Percentiles rank a stretch among this genome's conserved stretches.
phyloP scores from a whole-genome alignment of 2,797 vertebrate species.

The Pogonophryne albipinna region DNA sequence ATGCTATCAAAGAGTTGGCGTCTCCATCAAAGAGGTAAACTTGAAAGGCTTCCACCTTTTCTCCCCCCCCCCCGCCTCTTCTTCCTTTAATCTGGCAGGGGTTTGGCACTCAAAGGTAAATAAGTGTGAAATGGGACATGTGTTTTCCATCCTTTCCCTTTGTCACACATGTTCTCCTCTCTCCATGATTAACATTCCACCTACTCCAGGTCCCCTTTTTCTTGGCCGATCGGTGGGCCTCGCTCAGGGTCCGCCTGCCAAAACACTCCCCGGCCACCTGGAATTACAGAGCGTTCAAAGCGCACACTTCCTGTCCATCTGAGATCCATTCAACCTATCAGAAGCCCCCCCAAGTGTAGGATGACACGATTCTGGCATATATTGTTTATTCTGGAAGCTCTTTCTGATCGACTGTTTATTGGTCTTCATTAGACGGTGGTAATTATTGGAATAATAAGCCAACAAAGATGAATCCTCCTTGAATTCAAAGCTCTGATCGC shows the following conservation, averaged over 20 bases:
- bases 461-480: conserved; percentile 57
- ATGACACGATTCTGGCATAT: conserved; percentile 68
- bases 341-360: conserved; percentile 70
- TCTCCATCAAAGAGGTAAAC: conserved; percentile 75
- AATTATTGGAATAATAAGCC: conserved; percentile 73
- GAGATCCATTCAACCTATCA: conserved; percentile 84
- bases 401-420: conserved; percentile 76
- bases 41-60: conserved; percentile 79
- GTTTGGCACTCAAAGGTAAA: conserved; percentile 85
- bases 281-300: conserved; percentile 78
- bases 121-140: conserved; percentile 84
- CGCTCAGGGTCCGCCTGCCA: conserved; percentile 75
- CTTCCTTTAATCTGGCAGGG: conserved; percentile 84
- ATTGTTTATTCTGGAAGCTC: conserved; percentile 73
- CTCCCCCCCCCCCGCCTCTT: conserved; percentile 32
- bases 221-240: conserved; percentile 66
- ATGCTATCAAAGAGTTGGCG: conserved; percentile 78
- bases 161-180: conserved; percentile 81
- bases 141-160: conserved; percentile 85
- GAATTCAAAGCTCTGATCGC: conserved; percentile 27
- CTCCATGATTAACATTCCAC: conserved; percentile 79
- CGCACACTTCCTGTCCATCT: conserved; percentile 84
- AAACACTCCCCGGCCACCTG: conserved; percentile 80
- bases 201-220: conserved; percentile 74
- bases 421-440: conserved; percentile 68